Conservation (phyloP, 2,888 invertebrate genomes). For the Vannuccia rotundouncinata region DNA sequence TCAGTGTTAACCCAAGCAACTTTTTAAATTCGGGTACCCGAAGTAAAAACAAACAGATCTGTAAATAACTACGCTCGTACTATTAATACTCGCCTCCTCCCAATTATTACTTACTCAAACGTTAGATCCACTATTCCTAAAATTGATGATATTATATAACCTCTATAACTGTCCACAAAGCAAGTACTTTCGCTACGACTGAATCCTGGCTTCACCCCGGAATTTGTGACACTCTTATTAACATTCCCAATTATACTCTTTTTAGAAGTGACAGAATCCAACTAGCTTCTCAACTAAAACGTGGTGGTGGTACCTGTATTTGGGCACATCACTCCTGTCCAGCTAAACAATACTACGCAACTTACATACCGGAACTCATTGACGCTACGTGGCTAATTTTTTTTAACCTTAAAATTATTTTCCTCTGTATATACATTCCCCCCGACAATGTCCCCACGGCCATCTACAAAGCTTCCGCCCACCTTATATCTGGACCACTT, state of each 20-base stretch:
- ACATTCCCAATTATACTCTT: constrained; percentile 24
- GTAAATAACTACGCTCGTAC: constrained; percentile 19
- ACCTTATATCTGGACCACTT: not conserved
- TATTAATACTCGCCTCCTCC: constrained; percentile 16
- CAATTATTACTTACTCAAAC: constrained; percentile 5
- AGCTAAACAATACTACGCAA: constrained; percentile 19
- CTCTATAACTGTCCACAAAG: constrained; percentile 21
- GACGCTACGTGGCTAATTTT: constrained; percentile 22
- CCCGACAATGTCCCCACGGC: not conserved
- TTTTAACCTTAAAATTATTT: constrained; percentile 14
- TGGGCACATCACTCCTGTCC: constrained; percentile 21
- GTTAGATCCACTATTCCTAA: constrained; percentile 12
- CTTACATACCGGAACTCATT: constrained; percentile 19
- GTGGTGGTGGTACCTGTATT: constrained; percentile 23
- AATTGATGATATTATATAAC: constrained; percentile 22
- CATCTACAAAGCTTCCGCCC: not conserved
- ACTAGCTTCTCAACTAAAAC: constrained; percentile 24
- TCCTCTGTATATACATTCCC: too few relatives aligned
- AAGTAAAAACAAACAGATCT: constrained; percentile 21
- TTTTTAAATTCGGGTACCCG: constrained; percentile 21
- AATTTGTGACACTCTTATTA: constrained; percentile 21
- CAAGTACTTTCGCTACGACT: constrained; percentile 17
- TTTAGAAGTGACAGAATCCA: constrained; percentile 26
- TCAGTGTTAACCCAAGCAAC: constrained; percentile 22
- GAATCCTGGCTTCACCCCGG: constrained; percentile 24